These are phyloP conservation scores for Arnoldichthys spilopterus DNA, from an alignment of 2,797 vertebrate species.

Conservation along the genomic window DNA sequence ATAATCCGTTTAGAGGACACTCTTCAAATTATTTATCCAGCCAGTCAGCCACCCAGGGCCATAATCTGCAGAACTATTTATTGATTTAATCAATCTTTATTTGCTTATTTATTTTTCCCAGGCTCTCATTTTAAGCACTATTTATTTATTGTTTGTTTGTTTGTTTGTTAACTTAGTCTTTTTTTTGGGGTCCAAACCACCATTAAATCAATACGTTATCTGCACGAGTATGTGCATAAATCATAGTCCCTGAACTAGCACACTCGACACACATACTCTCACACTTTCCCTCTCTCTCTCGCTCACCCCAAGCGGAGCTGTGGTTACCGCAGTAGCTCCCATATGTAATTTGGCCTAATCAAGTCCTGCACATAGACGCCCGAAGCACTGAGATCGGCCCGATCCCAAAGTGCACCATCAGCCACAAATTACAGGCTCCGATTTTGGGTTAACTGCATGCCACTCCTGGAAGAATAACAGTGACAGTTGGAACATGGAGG, in stretches of 20 bases:
- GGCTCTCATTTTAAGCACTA: neutral
- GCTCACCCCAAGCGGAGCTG: slow-evolving; percentile 68
- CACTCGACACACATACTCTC: neutral
- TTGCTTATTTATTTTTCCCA: neutral
- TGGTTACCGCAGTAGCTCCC: slow-evolving; percentile 80
- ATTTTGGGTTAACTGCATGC: slow-evolving; percentile 85
- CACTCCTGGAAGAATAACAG: slow-evolving; percentile 82
- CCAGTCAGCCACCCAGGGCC: neutral
- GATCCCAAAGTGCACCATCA: slow-evolving; percentile 85
- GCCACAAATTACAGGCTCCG: slow-evolving; percentile 88
- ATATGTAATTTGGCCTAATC: slow-evolving; percentile 85
- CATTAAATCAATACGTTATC: neutral
- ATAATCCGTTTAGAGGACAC: too few relatives aligned
- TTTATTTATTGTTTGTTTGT: too few relatives aligned
- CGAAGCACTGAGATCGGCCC: slow-evolving; percentile 83
- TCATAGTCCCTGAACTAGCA: neutral
- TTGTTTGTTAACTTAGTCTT: too few relatives aligned
- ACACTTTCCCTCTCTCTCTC: slow-evolving; percentile 21
- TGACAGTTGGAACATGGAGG: slow-evolving; percentile 78
- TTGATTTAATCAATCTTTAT: neutral
- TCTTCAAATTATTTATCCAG: too few relatives aligned
- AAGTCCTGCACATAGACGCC: slow-evolving; percentile 76
- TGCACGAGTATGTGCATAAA: slow-evolving; percentile 28
- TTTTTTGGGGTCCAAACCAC: too few relatives aligned
- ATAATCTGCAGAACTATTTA: neutral